A percentile compares a stretch with the other conserved stretches of the same genome.
Conservation (phyloP, 2,797 vertebrate genomes). For the Emys orbicularis region DNA sequence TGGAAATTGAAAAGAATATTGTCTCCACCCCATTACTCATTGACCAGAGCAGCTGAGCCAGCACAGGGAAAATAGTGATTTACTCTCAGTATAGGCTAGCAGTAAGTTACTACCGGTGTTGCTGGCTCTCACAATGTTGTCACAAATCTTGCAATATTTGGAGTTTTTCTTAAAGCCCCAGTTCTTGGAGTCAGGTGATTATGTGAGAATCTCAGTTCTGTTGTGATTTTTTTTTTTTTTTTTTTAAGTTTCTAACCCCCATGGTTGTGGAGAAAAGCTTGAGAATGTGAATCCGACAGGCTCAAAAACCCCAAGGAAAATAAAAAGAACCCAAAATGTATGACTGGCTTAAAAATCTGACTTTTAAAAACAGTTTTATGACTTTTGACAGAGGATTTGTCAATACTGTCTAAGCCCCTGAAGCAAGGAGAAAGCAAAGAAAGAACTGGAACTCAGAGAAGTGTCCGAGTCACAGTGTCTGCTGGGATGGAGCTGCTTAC, state of each 20-base stretch:
- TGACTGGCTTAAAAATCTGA: background rate
- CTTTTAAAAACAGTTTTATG: background rate
- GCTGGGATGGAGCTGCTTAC: background rate
- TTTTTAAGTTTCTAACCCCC: background rate
- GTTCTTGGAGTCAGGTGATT: background rate
- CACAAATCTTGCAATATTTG: background rate
- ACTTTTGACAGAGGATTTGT: background rate
- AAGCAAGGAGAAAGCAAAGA: background rate
- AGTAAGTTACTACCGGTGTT: background rate
- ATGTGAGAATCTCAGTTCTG: background rate
- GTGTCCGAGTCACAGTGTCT: background rate
- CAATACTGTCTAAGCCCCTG: background rate
- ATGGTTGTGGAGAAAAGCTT: background rate
- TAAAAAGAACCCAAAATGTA: background rate
- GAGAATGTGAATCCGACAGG: constrained; percentile 36
- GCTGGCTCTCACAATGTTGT: background rate
- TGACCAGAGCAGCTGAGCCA: background rate
- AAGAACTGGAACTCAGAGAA: background rate
- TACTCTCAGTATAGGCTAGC: background rate
- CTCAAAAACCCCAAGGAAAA: background rate
- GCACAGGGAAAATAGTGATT: background rate
- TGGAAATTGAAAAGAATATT: background rate
- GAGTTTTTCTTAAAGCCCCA: background rate
- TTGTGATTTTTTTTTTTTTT: background rate
- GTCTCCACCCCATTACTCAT: background rate